Conservation (phyloP, 2,113 vertebrate genomes). For the Crotalus helleri region DNA sequence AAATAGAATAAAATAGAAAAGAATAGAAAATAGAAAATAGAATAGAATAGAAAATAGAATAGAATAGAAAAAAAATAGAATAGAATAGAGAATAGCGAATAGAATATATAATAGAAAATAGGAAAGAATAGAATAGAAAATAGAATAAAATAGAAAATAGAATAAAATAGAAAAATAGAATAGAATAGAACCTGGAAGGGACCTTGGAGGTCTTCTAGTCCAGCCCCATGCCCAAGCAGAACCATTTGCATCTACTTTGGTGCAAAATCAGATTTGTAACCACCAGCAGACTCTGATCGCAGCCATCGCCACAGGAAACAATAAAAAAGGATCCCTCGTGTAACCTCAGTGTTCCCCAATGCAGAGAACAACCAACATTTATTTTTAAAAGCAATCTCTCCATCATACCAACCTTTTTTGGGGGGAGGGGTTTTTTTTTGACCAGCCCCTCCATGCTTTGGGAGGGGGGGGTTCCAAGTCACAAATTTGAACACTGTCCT, state of each 20-base stretch:
- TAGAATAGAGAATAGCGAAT: too few relatives aligned
- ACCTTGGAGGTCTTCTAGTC: too few relatives aligned
- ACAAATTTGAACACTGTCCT: not conserved
- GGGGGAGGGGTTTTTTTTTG: not conserved
- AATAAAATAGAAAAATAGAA: too few relatives aligned
- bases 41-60: too few relatives aligned
- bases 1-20: too few relatives aligned
- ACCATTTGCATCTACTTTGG: not conserved
- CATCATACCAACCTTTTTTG: not conserved
- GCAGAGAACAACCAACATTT: not conserved
- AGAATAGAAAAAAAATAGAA: too few relatives aligned
- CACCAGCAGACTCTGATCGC: not conserved
- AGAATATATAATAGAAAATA: too few relatives aligned
- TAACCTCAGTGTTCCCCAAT: not conserved
- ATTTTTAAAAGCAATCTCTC: not conserved
- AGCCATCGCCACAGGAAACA: fast-evolving
- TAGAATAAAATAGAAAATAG: too few relatives aligned
- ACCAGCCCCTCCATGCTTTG: not conserved
- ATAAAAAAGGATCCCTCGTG: not conserved
- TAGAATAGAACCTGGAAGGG: too few relatives aligned
- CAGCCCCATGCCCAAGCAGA: too few relatives aligned
- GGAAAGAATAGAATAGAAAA: too few relatives aligned
- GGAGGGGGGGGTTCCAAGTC: not conserved
- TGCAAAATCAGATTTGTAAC: not conserved
- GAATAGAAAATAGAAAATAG: too few relatives aligned